A percentile compares a stretch with the other conserved stretches of the same genome.
phyloP scores from a whole-genome alignment of 1,140 invertebrate genomes.

The Battus philenor region DNA sequence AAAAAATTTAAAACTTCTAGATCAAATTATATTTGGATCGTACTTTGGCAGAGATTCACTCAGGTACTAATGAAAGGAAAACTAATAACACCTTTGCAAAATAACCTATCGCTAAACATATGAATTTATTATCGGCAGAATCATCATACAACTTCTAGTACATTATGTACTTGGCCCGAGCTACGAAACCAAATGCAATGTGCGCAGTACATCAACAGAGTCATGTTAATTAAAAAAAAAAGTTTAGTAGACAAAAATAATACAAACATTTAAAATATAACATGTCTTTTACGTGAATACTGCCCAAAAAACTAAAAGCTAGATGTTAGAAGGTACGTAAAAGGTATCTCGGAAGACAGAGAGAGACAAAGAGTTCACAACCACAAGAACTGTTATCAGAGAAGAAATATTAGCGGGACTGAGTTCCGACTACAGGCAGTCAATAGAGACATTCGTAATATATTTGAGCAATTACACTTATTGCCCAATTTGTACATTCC shows the following conservation, averaged over 20 bases:
- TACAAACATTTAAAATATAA: conserved; percentile 43
- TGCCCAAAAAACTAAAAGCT: conserved; percentile 57
- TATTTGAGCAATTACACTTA: conserved; percentile 56
- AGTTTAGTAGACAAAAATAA: conserved; percentile 39
- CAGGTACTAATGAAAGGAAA: conserved; percentile 57
- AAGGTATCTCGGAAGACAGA: conserved; percentile 53
- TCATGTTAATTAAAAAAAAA: conserved; percentile 40
- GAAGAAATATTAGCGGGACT: conserved; percentile 9
- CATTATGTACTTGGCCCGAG: not conserved
- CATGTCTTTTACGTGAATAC: conserved; percentile 71
- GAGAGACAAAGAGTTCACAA: conserved; percentile 54
- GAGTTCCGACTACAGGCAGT: conserved; percentile 26
- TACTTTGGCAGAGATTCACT: conserved; percentile 39
- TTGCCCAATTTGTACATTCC: conserved; percentile 61
- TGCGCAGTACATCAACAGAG: conserved; percentile 15
- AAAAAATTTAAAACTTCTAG: conserved; percentile 7
- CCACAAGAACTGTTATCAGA: conserved; percentile 44
- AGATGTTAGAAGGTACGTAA: conserved; percentile 25
- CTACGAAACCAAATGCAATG: conserved; percentile 1
- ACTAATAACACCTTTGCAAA: no score
- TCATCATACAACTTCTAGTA: not conserved
- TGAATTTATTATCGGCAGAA: no score
- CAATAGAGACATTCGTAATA: conserved; percentile 23
- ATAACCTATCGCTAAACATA: no score
- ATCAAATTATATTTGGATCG: conserved; percentile 16